Evolutionary conservation across 2,113 vertebrate species (phyloP), one percentile per base, ranked within the genome.

Genomic region (Poicephalus meyeri): DNA sequence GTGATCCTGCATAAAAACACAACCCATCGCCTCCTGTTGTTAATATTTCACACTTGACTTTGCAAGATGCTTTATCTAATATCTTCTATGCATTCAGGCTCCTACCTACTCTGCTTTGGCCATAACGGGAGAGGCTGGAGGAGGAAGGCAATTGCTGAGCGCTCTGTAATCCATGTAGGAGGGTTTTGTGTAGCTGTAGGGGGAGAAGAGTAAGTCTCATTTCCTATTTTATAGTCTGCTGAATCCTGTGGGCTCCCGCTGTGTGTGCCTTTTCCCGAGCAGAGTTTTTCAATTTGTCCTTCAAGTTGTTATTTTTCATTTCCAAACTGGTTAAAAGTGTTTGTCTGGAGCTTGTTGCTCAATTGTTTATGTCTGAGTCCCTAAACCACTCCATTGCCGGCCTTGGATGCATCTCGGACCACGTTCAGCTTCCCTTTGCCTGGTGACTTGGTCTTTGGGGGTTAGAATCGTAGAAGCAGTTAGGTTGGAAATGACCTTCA

Each of bases 181-280:
- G 86, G 88, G 91, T 88, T 95, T 96, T 87, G 56, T 91, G 90
- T 86, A 95, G 91, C 93, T 96, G 86, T 85, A 89, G 94, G 92
- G 92, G 83, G 70, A 93, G 91, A 94, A 47, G 90, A 88, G 73
- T 93, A 82, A 85, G 91, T 96, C 90, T 95, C 81, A 86, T 88
- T 96, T 95, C 95, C 91, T 95, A 92, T 97, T 97, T 97, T 95
- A 97, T 96, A 96, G 96, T 96, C 95, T 95, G 89, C 87, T 96
- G 95, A 91, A 90, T 97, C 85, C 77, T 96, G 79, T 90, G 90
- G 60, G 73, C 91, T 95, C 94, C 82, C 77, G 94, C 96, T 96
- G 89, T 82, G 94, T 74, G 70, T 88, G 95, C 60, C 85, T 96
- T 97, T 97, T 97, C 37, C 92, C 64, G 76, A 83, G 91, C 86